phyloP scores from a whole-genome alignment of 2,797 vertebrate species.

The Cyprinella venusta region DNA sequence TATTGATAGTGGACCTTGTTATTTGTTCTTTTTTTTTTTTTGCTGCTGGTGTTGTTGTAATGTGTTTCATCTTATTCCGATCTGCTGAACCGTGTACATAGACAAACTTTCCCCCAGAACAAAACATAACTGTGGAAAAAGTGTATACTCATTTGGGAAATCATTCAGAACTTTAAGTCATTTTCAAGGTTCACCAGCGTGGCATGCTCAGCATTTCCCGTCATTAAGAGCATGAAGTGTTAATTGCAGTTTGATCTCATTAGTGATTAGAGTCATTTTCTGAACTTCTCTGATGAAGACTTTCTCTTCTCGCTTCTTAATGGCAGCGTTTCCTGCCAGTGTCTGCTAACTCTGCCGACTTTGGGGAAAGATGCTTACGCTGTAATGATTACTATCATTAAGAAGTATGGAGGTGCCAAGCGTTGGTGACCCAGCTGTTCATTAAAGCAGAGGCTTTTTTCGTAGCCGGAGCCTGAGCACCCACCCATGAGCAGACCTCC shows the following conservation, averaged over 20 bases:
- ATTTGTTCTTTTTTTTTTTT: background rate
- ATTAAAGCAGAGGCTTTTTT: constrained; percentile 91
- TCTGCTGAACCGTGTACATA: background rate
- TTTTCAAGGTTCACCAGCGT: constrained; percentile 37
- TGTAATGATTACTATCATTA: constrained; percentile 99
- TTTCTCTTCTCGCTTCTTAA: constrained; percentile 62
- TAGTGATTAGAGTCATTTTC: constrained; percentile 69
- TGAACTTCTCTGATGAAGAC: constrained; percentile 74
- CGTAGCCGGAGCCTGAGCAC: constrained; percentile 68
- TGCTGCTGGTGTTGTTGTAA: background rate
- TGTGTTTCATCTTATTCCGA: background rate
- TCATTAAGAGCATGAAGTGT: constrained; percentile 58
- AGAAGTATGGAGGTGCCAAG: constrained; percentile 99
- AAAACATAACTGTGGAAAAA: constrained; percentile 13
- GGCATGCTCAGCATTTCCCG: constrained; percentile 48
- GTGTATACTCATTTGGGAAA: constrained; percentile 29
- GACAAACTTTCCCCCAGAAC: constrained; percentile 5
- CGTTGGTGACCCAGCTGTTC: constrained; percentile 99
- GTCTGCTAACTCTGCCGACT: constrained; percentile 86
- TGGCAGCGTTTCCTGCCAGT: constrained; percentile 66
- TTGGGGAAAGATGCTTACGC: constrained; percentile 99
- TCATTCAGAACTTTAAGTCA: constrained; percentile 28
- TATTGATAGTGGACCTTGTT: background rate
- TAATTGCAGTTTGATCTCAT: constrained; percentile 69
- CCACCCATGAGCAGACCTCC: constrained; percentile 84